These are phyloP conservation scores for Himalopsyche tibetana DNA, from an alignment of 2,888 invertebrate species.

Conservation along the genomic window DNA sequence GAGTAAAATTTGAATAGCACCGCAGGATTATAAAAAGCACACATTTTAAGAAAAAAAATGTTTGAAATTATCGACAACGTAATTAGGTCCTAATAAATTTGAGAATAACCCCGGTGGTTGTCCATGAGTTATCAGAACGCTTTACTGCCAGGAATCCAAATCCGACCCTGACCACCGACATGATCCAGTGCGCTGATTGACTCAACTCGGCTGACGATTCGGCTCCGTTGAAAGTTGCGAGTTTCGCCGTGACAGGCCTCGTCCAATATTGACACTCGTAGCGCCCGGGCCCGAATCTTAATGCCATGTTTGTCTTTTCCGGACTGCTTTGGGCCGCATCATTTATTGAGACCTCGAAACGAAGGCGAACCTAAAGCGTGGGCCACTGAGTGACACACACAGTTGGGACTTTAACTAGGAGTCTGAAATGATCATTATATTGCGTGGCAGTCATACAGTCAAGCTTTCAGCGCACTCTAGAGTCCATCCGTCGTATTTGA, in stretches of 20 bases:
- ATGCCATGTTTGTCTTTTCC: conserved; percentile 13
- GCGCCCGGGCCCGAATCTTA: conserved; percentile 24
- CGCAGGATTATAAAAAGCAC: too few relatives aligned
- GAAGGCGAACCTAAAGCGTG: neutral
- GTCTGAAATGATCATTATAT: too few relatives aligned
- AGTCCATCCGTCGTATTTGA: neutral
- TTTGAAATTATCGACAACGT: too few relatives aligned
- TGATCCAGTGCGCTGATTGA: neutral
- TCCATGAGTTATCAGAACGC: too few relatives aligned
- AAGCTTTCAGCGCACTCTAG: neutral
- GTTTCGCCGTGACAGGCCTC: neutral
- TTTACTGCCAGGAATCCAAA: neutral
- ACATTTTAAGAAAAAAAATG: too few relatives aligned
- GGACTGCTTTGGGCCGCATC: conserved; percentile 19
- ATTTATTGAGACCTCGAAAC: neutral
- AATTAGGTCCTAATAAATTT: too few relatives aligned
- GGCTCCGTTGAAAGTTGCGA: neutral
- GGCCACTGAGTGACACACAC: neutral
- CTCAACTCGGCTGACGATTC: neutral
- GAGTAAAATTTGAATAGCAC: too few relatives aligned
- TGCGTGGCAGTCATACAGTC: neutral
- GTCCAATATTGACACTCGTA: conserved; percentile 4
- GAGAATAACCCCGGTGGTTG: too few relatives aligned
- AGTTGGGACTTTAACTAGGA: neutral
- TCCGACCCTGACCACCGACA: neutral